Conservation (phyloP, 2,888 invertebrate species). For the Lasioglossum oenotherae region DNA sequence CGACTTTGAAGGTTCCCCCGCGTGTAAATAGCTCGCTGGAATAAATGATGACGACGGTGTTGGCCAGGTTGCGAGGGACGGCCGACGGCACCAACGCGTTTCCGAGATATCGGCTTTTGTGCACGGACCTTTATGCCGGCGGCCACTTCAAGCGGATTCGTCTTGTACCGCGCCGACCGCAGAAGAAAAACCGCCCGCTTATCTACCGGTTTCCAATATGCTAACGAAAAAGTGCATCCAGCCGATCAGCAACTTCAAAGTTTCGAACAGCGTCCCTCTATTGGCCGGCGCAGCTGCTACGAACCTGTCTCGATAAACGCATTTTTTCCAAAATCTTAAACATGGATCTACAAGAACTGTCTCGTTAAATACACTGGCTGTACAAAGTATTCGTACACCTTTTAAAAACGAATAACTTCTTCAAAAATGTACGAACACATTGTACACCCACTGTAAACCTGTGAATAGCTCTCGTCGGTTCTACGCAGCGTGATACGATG, state of each 20-base stretch:
- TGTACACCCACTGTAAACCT: not conserved
- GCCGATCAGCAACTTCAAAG: not conserved
- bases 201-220: slow-evolving; percentile 57
- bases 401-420: too few relatives aligned
- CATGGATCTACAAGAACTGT: not conserved
- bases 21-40: slow-evolving; percentile 79
- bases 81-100: slow-evolving; percentile 27
- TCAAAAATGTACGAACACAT: too few relatives aligned
- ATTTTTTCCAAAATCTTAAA: not conserved
- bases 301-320: not conserved
- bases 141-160: slow-evolving; percentile 57
- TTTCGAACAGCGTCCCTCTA: not conserved
- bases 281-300: not conserved
- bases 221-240: slow-evolving; percentile 45
- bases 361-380: not conserved
- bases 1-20: slow-evolving; percentile 76
- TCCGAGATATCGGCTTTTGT: slow-evolving; percentile 69
- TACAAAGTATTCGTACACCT: too few relatives aligned
- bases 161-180: slow-evolving; percentile 30
- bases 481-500: too few relatives aligned
- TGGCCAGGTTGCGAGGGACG: slow-evolving; percentile 2
- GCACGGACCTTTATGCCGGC: slow-evolving; percentile 36
- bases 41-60: slow-evolving; percentile 78
- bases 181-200: slow-evolving; percentile 63
- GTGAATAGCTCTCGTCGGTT: not conserved